Evolutionary conservation across 2,113 vertebrate genomes (phyloP).

Genomic region (Ageneiosus marmoratus): DNA sequence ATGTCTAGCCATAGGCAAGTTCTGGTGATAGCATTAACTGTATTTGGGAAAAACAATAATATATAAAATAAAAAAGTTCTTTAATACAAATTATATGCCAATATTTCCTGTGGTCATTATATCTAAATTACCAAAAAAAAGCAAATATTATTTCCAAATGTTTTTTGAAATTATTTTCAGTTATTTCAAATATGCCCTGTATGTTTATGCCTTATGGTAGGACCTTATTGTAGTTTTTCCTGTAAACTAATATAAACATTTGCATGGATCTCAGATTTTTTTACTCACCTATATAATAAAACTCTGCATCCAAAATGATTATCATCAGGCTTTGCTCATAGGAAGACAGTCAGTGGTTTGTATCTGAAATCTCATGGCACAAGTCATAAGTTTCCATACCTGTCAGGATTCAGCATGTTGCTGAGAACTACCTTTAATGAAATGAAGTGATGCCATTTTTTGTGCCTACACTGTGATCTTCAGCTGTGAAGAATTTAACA

Average conservation of each 20-base stretch:
- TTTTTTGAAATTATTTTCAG: background rate
- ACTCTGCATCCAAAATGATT: conserved; percentile 10
- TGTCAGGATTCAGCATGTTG: conserved; percentile 28
- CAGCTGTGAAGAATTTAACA: conserved; percentile 34
- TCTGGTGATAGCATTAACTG: background rate
- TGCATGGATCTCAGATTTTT: background rate
- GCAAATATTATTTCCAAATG: background rate
- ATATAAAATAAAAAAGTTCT: background rate
- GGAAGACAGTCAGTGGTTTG: background rate
- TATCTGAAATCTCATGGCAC: background rate
- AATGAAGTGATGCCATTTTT: conserved; percentile 2
- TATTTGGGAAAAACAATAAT: background rate
- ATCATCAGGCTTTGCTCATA: background rate
- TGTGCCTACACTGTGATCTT: conserved; percentile 11
- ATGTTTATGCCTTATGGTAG: background rate
- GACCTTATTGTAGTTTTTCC: background rate
- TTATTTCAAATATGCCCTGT: background rate
- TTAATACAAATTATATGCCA: background rate
- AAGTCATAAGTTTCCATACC: conserved; percentile 12
- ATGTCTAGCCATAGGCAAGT: background rate
- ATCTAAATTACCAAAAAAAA: background rate
- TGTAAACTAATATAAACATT: background rate
- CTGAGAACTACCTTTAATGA: conserved; percentile 17
- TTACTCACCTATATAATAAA: background rate
- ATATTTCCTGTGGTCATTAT: background rate